These are phyloP conservation scores for Rhadinocentrus ornatus DNA, from an alignment of 2,797 vertebrate species.

Conservation along the genomic window DNA sequence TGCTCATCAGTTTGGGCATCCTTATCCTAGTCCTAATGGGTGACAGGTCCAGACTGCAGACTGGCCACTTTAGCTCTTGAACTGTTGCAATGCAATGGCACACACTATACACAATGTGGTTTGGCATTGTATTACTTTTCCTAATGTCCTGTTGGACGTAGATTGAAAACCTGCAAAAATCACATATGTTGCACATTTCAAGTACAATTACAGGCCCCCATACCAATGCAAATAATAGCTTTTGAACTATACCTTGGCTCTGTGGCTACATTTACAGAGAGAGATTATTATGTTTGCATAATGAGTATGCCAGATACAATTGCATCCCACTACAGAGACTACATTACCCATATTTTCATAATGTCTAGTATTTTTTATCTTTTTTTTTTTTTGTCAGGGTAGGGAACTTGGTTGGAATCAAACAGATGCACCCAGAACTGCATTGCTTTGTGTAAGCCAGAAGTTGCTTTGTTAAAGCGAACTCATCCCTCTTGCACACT, in stretches of 20 bases:
- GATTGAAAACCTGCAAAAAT: neutral
- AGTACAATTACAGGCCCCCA: neutral
- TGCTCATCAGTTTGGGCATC: too few relatives aligned
- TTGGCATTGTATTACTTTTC: neutral
- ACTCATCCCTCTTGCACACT: constrained; percentile 30
- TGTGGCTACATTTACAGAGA: too few relatives aligned
- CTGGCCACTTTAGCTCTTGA: neutral
- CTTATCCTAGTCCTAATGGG: neutral
- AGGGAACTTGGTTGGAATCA: neutral
- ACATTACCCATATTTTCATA: too few relatives aligned
- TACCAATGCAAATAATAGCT: too few relatives aligned
- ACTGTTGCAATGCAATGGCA: neutral
- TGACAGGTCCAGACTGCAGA: neutral
- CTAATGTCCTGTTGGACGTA: too few relatives aligned
- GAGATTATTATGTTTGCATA: too few relatives aligned
- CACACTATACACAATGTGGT: neutral
- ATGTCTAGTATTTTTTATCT: too few relatives aligned
- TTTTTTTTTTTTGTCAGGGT: too few relatives aligned
- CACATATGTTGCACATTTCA: neutral
- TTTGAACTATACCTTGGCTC: neutral
- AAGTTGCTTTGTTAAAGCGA: constrained; percentile 60
- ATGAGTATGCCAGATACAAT: too few relatives aligned
- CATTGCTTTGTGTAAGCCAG: constrained; percentile 23
- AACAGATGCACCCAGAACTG: constrained; percentile 12
- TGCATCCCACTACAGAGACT: too few relatives aligned